Conservation (phyloP, 2,797 vertebrate species). For the Onychomys leucogaster region DNA sequence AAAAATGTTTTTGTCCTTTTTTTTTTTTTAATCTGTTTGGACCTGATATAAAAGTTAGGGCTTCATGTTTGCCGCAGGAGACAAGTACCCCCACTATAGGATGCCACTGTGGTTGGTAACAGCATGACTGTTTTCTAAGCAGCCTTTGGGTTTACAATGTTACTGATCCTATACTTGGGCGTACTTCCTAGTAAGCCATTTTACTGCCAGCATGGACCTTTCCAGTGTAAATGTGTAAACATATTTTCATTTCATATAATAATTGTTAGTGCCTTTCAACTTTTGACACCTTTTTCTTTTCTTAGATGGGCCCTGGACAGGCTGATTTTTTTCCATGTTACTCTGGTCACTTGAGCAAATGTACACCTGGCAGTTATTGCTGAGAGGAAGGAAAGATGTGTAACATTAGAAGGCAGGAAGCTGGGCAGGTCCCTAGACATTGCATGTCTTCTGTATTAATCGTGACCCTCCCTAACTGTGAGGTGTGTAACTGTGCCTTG, state of each 20-base stretch:
- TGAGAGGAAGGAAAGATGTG: not conserved
- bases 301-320: not conserved
- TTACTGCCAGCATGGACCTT: not conserved
- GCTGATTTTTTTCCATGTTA: not conserved
- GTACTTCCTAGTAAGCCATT: not conserved
- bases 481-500: not conserved
- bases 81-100: not conserved
- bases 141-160: not conserved
- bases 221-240: slow-evolving; percentile 37
- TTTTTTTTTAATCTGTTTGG: not conserved
- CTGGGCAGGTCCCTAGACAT: not conserved
- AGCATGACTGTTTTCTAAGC: not conserved
- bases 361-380: not conserved
- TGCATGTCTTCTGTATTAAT: not conserved
- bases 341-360: slow-evolving; percentile 19
- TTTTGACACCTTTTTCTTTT: not conserved
- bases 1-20: not conserved
- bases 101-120: not conserved
- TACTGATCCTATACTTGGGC: not conserved
- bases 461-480: not conserved
- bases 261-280: slow-evolving; percentile 5
- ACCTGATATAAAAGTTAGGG: not conserved
- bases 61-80: not conserved
- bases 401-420: not conserved
- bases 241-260: not conserved